Evolutionary conservation across 2,797 vertebrate species (phyloP), one percentile per base, ranked within the genome.

Genomic region (Dermochelys coriacea): DNA sequence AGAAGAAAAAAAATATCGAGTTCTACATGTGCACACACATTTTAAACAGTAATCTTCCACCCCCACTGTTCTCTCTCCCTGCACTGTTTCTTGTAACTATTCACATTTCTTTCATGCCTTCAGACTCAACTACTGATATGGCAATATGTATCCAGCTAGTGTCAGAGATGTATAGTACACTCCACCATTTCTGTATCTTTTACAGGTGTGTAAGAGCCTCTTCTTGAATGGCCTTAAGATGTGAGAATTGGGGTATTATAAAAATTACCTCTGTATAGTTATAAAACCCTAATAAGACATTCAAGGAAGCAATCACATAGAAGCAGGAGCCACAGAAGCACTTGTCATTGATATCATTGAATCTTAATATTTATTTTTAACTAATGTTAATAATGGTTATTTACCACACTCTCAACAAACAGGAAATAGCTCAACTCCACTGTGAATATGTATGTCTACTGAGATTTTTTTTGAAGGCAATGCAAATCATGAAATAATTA

Each of bases 251-350:
- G 31, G 92, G 54, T 41, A 79, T 6, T 88, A 89, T 87, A 19
- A 89, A 59, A 91, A 86, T 94, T 93, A n/a, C 75, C 86, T 86
- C 59, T 8, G 6, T 50, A 15, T 50, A 50, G 90, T 94, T 92
- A 92, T 75, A 83, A 95, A 94, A 92, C 57, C 0, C 0, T 85
- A 93, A 94, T 11, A 87, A 41, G 91, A 4, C 93, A 85, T 25
- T 91, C n/a, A 87, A 81, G 49, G 79, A 96, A 94, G 93, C 86
- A 90, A 84, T 93, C 88, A 84, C 87, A 49, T 57, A 9, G 21
- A 57, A 57, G 21, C 10, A 84, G 12, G 87, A 77, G 37, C 77
- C 83, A 90, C n/a, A 84, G 77, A 92, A 81, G 83, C 57, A 88
- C 25, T 94, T 82, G 12, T 47, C 88, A 91, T 50, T 71, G 94